Conservation (phyloP, 2,113 vertebrate species). For the Uropsilus gracilis region DNA sequence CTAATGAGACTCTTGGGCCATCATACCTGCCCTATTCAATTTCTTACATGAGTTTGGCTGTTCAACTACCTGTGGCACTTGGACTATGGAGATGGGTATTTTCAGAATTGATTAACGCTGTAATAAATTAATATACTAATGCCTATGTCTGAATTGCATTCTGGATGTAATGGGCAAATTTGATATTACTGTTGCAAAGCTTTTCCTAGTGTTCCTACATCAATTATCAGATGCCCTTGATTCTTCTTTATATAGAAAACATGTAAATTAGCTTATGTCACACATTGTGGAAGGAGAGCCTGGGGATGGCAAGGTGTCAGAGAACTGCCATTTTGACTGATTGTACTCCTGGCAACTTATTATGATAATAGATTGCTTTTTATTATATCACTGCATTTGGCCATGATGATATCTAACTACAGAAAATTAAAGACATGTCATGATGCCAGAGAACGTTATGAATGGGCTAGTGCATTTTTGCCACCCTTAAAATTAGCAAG, state of each 20-base stretch:
- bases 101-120: conserved; percentile 39
- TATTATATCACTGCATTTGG: conserved; percentile 62
- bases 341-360: conserved; percentile 47
- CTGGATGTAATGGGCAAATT: neutral
- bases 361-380: conserved; percentile 71
- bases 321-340: conserved; percentile 59
- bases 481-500: conserved; percentile 55
- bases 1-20: conserved; percentile 60
- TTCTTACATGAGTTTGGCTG: conserved; percentile 61
- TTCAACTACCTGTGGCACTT: conserved; percentile 64
- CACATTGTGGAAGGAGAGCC: neutral
- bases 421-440: conserved; percentile 67
- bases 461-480: conserved; percentile 50
- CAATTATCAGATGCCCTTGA: neutral
- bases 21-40: conserved; percentile 45
- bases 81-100: neutral
- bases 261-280: conserved; percentile 57
- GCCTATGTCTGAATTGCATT: neutral
- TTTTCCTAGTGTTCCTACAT: neutral
- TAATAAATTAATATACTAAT: neutral
- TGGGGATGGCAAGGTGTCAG: conserved; percentile 58
- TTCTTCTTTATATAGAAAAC: conserved; percentile 43
- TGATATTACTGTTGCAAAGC: neutral
- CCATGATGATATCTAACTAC: conserved; percentile 70
- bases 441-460: conserved; percentile 53